Evolutionary conservation across 2,888 invertebrate species (phyloP), one percentile per base, ranked within the genome.

Genomic region (Eupithecia subumbrata): DNA sequence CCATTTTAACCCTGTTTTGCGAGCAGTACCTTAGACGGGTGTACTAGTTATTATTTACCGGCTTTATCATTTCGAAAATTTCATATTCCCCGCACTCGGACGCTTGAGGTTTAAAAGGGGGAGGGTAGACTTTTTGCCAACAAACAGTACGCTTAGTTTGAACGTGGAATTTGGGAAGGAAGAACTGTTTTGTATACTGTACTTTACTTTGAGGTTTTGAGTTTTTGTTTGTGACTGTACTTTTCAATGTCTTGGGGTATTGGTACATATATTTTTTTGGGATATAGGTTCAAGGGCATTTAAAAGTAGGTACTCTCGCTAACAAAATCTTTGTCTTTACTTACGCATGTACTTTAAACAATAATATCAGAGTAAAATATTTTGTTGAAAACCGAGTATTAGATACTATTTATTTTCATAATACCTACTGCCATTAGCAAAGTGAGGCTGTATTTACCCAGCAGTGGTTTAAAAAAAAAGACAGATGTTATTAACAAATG

Each of bases 31-130:
- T 87, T 85, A 90, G 91, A 89, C 91, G 92, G 90, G 87, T 90
- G 88, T 89, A 89, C 91, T 92, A 94, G 94, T 95, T 95, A 94
- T 94, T 95, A 95, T 95, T 95, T 94, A 94, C 95, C 92, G 91
- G 94, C 94, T 94, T 94, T 94, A 94, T 94, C 94, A 94, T 95
- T 95, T 94, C 94, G 94, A 94, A 95, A 95, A 94, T 95, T 95
- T 94, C 94, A 95, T 94, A 94, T 94, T 94, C 94, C 92, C 93
- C 90, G 92, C 92, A 92, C 94, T 94, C 93, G 94, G 94, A 94
- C 94, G 94, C 91, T 93, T 93, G 94, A 94, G 94, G 94, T 94
- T 94, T 94, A 92, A 93, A 94, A 93, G 91, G 91, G 92, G 88
- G 89, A 86, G 84, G 85, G 88, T 87, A 89, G 88, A 91, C 90